These are phyloP conservation scores for Vandiemenella viatica DNA, from an alignment of 2,888 invertebrate genomes.

Conservation along the genomic window DNA sequence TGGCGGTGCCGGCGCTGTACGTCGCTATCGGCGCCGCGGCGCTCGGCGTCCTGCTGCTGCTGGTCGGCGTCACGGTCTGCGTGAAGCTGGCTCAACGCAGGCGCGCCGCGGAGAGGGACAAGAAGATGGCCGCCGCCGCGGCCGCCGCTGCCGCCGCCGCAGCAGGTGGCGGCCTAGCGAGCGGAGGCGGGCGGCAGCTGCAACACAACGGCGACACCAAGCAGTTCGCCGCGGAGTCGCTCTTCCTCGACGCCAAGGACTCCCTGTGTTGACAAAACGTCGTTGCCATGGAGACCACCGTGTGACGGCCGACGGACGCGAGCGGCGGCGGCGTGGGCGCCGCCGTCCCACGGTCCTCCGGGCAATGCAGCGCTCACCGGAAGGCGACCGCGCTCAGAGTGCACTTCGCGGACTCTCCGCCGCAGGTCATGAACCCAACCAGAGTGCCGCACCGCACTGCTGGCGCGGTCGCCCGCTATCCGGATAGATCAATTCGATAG, in stretches of 20 bases:
- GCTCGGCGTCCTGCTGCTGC: slow-evolving; percentile 40
- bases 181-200: slow-evolving; percentile 15
- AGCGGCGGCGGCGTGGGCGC: no score
- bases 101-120: slow-evolving; percentile 12
- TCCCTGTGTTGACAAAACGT: slow-evolving; percentile 53
- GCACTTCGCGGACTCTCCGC: no score
- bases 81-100: slow-evolving; percentile 19
- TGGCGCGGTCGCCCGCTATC: no score
- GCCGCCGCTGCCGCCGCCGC: neutral
- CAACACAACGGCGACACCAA: slow-evolving; percentile 40
- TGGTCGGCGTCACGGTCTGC: slow-evolving; percentile 44
- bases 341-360: no score
- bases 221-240: slow-evolving; percentile 26
- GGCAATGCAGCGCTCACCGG: neutral
- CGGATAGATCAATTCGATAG: no score
- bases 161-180: neutral
- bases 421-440: no score
- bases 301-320: slow-evolving; percentile 17
- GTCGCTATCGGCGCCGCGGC: slow-evolving; percentile 46
- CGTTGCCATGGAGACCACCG: slow-evolving; percentile 22
- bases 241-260: slow-evolving; percentile 44
- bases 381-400: no score
- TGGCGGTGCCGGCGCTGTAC: slow-evolving; percentile 49
- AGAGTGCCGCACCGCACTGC: no score
- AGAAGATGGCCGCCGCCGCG: slow-evolving; percentile 7